Evolutionary conservation across 2,888 invertebrate species (phyloP).

Genomic region (Lasioglossum marginatum): DNA sequence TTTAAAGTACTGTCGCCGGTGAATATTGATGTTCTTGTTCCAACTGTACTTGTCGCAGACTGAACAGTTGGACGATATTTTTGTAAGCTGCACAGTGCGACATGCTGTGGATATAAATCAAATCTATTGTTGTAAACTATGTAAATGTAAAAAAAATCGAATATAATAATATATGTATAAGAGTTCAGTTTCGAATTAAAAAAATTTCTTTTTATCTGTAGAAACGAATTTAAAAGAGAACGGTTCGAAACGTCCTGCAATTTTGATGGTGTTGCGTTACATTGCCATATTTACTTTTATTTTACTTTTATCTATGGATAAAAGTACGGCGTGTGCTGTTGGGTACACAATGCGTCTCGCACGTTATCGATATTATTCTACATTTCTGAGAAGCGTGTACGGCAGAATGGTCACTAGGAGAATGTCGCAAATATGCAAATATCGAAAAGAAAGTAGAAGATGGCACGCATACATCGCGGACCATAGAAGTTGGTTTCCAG

Average conservation of each 20-base stretch:
- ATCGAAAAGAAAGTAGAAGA: slow-evolving; percentile 32
- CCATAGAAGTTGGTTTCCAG: slow-evolving; percentile 66
- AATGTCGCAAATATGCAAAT: slow-evolving; percentile 10
- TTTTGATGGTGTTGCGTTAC: too few species aligned
- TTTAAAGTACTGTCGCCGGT: background rate
- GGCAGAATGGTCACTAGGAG: background rate
- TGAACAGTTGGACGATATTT: background rate
- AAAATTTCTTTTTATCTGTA: too few species aligned
- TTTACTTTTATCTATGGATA: background rate
- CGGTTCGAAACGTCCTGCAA: too few species aligned
- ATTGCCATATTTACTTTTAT: background rate
- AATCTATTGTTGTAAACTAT: background rate
- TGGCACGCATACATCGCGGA: slow-evolving; percentile 11
- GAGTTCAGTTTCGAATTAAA: too few species aligned
- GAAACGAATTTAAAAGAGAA: too few species aligned
- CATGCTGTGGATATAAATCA: too few species aligned
- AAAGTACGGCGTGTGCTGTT: background rate
- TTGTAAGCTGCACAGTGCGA: background rate
- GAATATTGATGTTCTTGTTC: background rate
- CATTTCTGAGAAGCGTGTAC: background rate
- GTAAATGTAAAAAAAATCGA: too few species aligned
- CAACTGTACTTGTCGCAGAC: background rate
- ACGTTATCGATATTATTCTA: background rate
- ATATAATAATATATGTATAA: too few species aligned
- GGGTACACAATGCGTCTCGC: background rate